These are phyloP conservation scores for Belgica antarctica DNA, from an alignment of 2,888 invertebrate genomes.

Conservation along the genomic window DNA sequence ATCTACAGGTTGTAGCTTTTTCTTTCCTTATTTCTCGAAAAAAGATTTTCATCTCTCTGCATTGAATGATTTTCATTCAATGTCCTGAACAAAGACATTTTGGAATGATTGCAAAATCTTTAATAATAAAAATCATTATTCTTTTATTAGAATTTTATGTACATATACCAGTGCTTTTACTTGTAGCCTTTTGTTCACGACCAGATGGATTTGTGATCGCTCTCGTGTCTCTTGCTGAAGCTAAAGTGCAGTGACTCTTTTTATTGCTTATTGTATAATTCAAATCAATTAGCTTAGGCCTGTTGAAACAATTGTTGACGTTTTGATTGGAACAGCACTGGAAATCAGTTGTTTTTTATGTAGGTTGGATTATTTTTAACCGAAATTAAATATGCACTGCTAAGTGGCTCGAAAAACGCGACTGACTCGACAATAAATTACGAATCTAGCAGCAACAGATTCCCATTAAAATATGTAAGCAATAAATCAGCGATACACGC, in stretches of 20 bases:
- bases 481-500: neutral
- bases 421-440: too few relatives aligned
- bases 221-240: neutral
- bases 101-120: conserved; percentile 37
- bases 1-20: conserved; percentile 40
- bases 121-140: conserved; percentile 37
- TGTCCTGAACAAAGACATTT: conserved; percentile 36
- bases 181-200: neutral
- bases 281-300: neutral
- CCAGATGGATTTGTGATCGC: neutral
- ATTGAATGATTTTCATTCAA: conserved; percentile 42
- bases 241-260: conserved; percentile 4
- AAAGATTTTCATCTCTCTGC: conserved; percentile 6
- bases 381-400: too few relatives aligned
- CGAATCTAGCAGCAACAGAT: neutral
- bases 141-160: conserved; percentile 39
- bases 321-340: neutral
- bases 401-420: too few relatives aligned
- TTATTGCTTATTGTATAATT: neutral
- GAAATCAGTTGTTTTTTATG: too few relatives aligned
- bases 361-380: too few relatives aligned
- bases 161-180: conserved; percentile 6
- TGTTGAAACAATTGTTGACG: neutral
- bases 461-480: neutral
- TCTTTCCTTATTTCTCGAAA: too few relatives aligned